Evolutionary conservation across 2,797 vertebrate species (phyloP), one percentile per base, ranked within the genome.

Genomic region (Pseudotriccus pelzelni): DNA sequence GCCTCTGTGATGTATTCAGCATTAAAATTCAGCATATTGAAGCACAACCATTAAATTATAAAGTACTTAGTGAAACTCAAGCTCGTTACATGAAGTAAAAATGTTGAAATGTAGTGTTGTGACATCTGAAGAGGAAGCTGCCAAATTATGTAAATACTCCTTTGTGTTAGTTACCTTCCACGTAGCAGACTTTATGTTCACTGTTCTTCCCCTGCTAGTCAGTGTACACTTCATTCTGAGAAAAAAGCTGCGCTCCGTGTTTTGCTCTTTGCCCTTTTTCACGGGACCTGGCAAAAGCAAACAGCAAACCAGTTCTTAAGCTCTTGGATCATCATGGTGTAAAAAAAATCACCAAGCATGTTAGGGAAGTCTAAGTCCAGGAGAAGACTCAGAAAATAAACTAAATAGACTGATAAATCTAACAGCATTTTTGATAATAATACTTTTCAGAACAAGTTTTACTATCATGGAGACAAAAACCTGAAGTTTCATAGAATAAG

Each of bases 201-300:
- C 99, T 20, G 99, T 99, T 96, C 99, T 99, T 69, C 99, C 99
- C 69, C 99, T 98, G 97, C 98, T 99, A 46, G 99, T 99, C 79
- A 99, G 98, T 2, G 99, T 99, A 95, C 99, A 99, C 93, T 99
- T 99, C 99, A 99, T 99, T 95, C 99, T 98, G 88, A 99, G 98
- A 95, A 99, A 99, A 97, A 99, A 99, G 97, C 98, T 99, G 92
- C 99, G 98, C 81, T 99, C 99, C 50, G 98, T 98, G 93, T 98
- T 99, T 90, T 98, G 97, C 73, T 99, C 99, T 96, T 98, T 99
- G 78, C 97, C 96, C 96, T 99, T 99, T 98, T 99, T 99, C 93
- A 98, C 97, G 75, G 97, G 98, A 95, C 99, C 99, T 99, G 97
- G 94, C 90, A 74, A 87, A 96, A 88, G 46, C 77, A 96, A 76